phyloP scores from a whole-genome alignment of 2,797 vertebrate genomes.

The Rhinogobio ventralis region DNA sequence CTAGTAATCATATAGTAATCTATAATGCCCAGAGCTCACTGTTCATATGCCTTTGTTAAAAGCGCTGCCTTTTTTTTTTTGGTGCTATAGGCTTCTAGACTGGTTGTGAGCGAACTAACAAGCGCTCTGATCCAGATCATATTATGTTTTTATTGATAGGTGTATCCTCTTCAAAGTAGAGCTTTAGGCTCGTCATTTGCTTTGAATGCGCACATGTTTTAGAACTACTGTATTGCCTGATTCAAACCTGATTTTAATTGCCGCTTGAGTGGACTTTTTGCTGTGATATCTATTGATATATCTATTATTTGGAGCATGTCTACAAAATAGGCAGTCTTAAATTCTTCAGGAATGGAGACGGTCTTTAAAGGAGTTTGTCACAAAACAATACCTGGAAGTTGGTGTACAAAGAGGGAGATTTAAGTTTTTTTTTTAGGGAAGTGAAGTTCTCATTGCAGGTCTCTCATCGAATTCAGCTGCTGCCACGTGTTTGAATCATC shows the following conservation, averaged over 20 bases:
- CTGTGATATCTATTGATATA: slow-evolving; percentile 33
- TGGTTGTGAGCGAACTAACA: slow-evolving; percentile 56
- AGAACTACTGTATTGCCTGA: slow-evolving; percentile 13
- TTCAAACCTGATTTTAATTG: slow-evolving; percentile 45
- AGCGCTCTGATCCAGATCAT: slow-evolving; percentile 56
- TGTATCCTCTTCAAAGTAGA: slow-evolving; percentile 59
- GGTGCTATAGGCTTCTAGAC: slow-evolving; percentile 50
- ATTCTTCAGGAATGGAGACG: neutral
- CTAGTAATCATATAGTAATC: slow-evolving; percentile 53
- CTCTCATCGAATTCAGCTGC: slow-evolving; percentile 2
- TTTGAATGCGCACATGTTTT: slow-evolving; percentile 49
- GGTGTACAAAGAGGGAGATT: neutral
- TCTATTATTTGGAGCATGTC: slow-evolving; percentile 27
- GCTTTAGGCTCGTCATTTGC: slow-evolving; percentile 54
- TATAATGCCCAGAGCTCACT: slow-evolving; percentile 55
- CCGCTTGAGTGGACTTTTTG: slow-evolving; percentile 8
- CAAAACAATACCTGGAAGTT: slow-evolving; percentile 6
- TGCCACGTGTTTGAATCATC: neutral
- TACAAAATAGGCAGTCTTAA: slow-evolving; percentile 11
- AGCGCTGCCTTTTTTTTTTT: slow-evolving; percentile 48
- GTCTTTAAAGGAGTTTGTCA: slow-evolving; percentile 13
- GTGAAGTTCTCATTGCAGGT: slow-evolving; percentile 9
- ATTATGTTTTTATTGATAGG: slow-evolving; percentile 57
- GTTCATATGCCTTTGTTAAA: slow-evolving; percentile 52
- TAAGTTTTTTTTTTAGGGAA: neutral